Evolutionary conservation across 2,888 invertebrate genomes (phyloP), one percentile per base, ranked within the genome.

Genomic region (Argyresthia albistria): DNA sequence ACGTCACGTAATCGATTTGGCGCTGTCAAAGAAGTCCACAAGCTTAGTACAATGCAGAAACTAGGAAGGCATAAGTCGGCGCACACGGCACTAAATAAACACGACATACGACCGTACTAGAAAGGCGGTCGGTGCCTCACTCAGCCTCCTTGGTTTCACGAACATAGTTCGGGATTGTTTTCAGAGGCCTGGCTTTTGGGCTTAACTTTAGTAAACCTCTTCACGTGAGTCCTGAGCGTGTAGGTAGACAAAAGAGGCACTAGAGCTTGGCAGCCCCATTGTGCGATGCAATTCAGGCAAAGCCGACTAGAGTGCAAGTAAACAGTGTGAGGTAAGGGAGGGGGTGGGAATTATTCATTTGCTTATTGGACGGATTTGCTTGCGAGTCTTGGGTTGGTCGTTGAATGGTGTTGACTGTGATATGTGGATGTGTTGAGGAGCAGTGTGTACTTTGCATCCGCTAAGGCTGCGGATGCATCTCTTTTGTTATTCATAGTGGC

Each of bases 101-200:
- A 25, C 25, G 25, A 25, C 25, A 25, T 25, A 25, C 25, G 25
- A 25, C 25, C 3, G 25, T 4, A 25, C 25, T 6, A 25, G 25
- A 25, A 25, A 25, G 25, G 25, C 25, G 25, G 25, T 25, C 25
- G 25, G 25, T 25, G 25, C 25, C 25, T 25, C 25, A 25, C 25
- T 25, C 25, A 25, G 25, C 25, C 25, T 25, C 25, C 25, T 25
- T 25, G 37, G 39, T 50, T 50, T n/a, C 50, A 45, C 43, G 35
- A 45, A 51, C 53, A 56, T 54, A 61, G 67, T 66, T 70, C 66
- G 68, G 68, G 65, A 71, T 67, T 71, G 68, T 70, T 70, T 71
- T 67, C 66, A 59, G 59, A 63, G 62, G 58, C 57, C 56, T 58
- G 58, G 62, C 55, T 55, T 56, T 56, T 55, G 59, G 60, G 66